Base-by-base conservation (phyloP, 2,113 vertebrate species). In the Boulengeromyrus knoepffleri region DNA sequence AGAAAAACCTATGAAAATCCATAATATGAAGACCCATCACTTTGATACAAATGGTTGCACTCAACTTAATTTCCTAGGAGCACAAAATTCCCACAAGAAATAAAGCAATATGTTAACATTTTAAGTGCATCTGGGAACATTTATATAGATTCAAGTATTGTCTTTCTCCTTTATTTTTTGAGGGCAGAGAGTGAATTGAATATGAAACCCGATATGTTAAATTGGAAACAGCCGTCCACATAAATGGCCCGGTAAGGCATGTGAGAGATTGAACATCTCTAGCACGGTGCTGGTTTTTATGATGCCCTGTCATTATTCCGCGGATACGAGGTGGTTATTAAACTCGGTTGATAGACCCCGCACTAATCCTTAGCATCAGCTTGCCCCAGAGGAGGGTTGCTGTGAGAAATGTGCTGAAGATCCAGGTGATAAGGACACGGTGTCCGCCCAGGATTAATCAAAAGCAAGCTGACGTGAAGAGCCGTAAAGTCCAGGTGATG, bases 31-130 rank as follows among this genome's bases (percentile, higher is more conserved):
- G 9, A 24, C 83, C 42, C 42, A 47, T 85, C 39, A 85, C 19
- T 46, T 85, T 85, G 17, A 85, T 85, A 85, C 19, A 46, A 47
- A 47, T 85, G 39, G 24, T 46, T 45, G 21, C 19, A 46, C 15
- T 85, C 36, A 85, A 47, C 45, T 47, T 39, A 80, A 39, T 80
- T 80, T 80, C 31, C 74, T 8, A 42, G 74, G 36, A 39, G 74
- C 74, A 19, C 74, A 80, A 80, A 80, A 80, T 80, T 39, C 74
- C 83, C 83, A 85, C 36, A n/a, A 47, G 83, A 85, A 46, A 85
- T 85, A 46, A n/a, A 85, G 83, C 74, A 80, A 85, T 12, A 85
- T 47, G 45, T 85, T 46, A 45, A 85, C 83, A 80, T 85, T 85
- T 85, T 85, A 85, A 85, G 9, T 45, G 45, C 83, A 24, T 45